phyloP scores from a whole-genome alignment of 2,113 vertebrate genomes.

The Meles meles region DNA sequence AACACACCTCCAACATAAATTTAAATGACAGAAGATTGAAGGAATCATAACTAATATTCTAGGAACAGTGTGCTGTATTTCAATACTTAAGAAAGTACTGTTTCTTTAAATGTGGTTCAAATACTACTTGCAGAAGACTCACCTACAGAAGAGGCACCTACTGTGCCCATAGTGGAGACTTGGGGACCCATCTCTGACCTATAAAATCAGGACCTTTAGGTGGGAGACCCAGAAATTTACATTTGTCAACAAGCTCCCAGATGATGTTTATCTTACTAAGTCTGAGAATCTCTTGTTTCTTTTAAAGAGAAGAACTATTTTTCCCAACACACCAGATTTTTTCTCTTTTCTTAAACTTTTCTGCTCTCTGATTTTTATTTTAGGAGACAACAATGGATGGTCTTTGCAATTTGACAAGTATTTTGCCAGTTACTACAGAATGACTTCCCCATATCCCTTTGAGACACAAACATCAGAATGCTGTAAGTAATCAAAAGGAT shows the following conservation, averaged over 20 bases:
- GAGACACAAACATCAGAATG: slow-evolving; percentile 85
- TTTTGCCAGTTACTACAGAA: slow-evolving; percentile 81
- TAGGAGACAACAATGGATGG: slow-evolving; percentile 97
- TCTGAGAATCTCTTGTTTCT: not conserved
- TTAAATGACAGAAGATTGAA: not conserved
- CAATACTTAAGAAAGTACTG: not conserved
- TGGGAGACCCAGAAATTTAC: not conserved
- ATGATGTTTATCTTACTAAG: not conserved
- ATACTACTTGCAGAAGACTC: not conserved
- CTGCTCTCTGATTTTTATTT: slow-evolving; percentile 62
- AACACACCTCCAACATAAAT: not conserved
- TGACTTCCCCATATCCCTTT: slow-evolving; percentile 79
- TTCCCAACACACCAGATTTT: not conserved
- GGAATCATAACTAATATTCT: not conserved
- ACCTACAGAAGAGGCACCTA: not conserved
- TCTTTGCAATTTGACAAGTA: slow-evolving; percentile 92
- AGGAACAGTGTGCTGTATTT: not conserved
- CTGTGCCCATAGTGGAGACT: not conserved
- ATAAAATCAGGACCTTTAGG: not conserved
- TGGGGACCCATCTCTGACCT: not conserved
- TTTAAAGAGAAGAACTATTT: not conserved
- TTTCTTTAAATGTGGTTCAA: not conserved
- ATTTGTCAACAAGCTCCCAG: not conserved
- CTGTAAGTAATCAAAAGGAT: slow-evolving; percentile 84
- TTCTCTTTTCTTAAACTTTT: slow-evolving; percentile 32